phyloP scores from a whole-genome alignment of 2,113 vertebrate species.

The Chaetorhynchus papuensis region DNA sequence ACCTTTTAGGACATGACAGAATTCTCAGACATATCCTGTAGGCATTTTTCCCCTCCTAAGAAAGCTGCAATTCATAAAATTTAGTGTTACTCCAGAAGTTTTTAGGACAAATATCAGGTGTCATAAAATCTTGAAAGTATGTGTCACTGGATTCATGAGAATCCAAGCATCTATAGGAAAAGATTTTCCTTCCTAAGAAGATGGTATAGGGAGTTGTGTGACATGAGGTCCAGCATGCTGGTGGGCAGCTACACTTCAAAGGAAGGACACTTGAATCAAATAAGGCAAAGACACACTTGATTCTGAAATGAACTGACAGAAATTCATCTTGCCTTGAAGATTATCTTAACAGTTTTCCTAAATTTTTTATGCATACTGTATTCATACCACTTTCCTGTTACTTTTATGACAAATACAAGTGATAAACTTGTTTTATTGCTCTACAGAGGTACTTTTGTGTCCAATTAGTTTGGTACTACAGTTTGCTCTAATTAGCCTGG shows the following conservation, averaged over 20 bases:
- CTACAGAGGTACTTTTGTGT: slow-evolving; percentile 52
- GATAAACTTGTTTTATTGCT: slow-evolving; percentile 50
- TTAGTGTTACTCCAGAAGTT: neutral
- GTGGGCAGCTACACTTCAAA: neutral
- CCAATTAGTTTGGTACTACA: slow-evolving; percentile 61
- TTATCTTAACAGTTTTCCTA: neutral
- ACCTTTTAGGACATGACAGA: neutral
- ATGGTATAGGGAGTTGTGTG: rapidly evolving
- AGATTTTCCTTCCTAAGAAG: neutral
- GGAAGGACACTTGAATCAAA: neutral
- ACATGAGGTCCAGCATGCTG: neutral
- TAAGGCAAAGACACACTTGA: neutral
- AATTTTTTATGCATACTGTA: neutral
- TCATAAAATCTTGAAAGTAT: neutral
- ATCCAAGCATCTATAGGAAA: neutral
- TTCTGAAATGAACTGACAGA: neutral
- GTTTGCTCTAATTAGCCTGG: slow-evolving; percentile 61
- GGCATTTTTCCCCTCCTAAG: neutral
- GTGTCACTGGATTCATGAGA: neutral
- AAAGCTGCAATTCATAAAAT: neutral
- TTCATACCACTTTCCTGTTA: neutral
- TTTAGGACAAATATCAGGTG: neutral
- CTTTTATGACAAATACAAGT: neutral
- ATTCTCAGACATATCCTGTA: neutral
- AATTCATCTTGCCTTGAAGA: neutral